phyloP scores from a whole-genome alignment of 2,888 invertebrate species.

The Tyria jacobaeae region DNA sequence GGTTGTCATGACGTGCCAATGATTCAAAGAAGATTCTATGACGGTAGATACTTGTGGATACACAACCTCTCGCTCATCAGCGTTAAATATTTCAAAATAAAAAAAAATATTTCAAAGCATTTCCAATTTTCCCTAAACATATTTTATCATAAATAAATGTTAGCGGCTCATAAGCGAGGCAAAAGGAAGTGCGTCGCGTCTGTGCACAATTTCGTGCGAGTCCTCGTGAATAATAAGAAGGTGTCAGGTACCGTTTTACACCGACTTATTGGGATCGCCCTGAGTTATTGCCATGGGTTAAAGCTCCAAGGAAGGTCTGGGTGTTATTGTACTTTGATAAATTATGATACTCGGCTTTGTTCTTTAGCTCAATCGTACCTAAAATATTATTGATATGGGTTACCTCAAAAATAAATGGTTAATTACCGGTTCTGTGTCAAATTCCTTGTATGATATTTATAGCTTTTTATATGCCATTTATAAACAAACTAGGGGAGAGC shows the following conservation, averaged over 20 bases:
- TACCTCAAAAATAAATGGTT: too few relatives aligned
- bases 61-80: too few relatives aligned
- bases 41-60: too few relatives aligned
- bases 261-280: conserved; percentile 53
- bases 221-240: conserved; percentile 68
- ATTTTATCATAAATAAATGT: not conserved
- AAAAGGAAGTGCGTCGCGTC: conserved; percentile 67
- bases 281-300: conserved; percentile 50
- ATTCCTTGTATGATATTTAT: too few relatives aligned
- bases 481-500: too few relatives aligned
- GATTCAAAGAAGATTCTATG: too few relatives aligned
- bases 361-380: not conserved
- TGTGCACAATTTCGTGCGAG: conserved; percentile 60
- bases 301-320: conserved; percentile 27
- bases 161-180: conserved; percentile 27
- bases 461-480: too few relatives aligned
- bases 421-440: too few relatives aligned
- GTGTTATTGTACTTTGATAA: conserved; percentile 1
- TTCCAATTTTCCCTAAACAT: not conserved
- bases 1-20: too few relatives aligned
- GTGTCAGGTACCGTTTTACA: conserved; percentile 63
- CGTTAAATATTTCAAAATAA: not conserved
- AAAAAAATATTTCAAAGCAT: not conserved
- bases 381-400: not conserved
- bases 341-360: conserved; percentile 1